A percentile compares a stretch with the other conserved stretches of the same genome.
Conservation (phyloP, 2,888 invertebrate species). For the Tenthredo mesomela region DNA sequence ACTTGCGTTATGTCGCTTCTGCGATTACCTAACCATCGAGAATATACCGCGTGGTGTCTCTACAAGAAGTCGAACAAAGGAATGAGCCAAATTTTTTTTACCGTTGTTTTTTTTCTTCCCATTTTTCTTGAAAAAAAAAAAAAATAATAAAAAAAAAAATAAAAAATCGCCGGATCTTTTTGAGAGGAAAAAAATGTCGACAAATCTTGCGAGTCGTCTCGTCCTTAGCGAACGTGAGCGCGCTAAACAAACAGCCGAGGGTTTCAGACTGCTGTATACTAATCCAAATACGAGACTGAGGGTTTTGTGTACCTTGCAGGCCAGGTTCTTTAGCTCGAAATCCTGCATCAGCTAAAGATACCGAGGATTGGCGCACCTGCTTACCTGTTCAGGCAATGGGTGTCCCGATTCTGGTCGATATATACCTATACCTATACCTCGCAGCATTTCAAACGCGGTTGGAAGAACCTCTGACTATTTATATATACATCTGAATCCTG, state of each 20-base stretch:
- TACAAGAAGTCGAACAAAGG: neutral
- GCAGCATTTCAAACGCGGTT: slow-evolving; percentile 16
- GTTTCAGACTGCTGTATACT: slow-evolving; percentile 29
- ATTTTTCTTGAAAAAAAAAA: neutral
- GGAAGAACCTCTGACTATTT: neutral
- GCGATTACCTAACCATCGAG: neutral
- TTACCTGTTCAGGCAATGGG: slow-evolving; percentile 29
- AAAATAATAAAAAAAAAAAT: too few species aligned
- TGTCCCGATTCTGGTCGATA: slow-evolving; percentile 7
- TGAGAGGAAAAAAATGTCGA: slow-evolving; percentile 11
- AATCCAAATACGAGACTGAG: slow-evolving; percentile 42
- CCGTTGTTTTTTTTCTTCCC: neutral
- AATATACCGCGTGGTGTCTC: neutral
- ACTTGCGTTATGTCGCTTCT: neutral
- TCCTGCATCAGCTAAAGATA: neutral
- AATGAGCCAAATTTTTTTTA: neutral
- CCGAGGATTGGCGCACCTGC: slow-evolving; percentile 45
- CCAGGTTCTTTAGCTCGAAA: slow-evolving; percentile 45
- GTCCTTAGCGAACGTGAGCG: slow-evolving; percentile 35
- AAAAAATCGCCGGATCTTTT: neutral
- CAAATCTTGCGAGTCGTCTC: slow-evolving; percentile 10
- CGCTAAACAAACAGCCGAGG: slow-evolving; percentile 47
- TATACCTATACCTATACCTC: neutral
- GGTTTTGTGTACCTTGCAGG: slow-evolving; percentile 41
- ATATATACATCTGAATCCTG: slow-evolving; percentile 22